These are phyloP conservation scores for Plusia festucae DNA, from an alignment of 2,888 invertebrate species.

Conservation along the genomic window DNA sequence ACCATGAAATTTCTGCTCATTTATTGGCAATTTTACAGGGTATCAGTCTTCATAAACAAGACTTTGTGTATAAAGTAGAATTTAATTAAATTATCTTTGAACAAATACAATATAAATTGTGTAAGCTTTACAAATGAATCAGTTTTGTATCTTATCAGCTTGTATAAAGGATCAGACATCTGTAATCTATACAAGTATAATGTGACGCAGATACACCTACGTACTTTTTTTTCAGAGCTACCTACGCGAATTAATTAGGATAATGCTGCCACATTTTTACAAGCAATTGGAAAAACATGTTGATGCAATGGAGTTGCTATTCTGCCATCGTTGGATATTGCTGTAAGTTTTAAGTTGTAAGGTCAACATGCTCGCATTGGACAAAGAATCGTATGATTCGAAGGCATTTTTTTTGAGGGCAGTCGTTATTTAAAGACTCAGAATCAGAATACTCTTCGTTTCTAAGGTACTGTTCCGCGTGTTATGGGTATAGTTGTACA, in stretches of 20 bases:
- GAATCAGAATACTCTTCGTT: too few relatives aligned
- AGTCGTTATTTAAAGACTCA: too few relatives aligned
- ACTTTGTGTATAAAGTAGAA: not conserved
- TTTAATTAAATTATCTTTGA: not conserved
- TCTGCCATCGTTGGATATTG: constrained; percentile 98
- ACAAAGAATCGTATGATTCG: too few relatives aligned
- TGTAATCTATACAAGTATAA: not conserved
- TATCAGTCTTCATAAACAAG: too few relatives aligned
- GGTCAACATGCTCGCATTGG: too few relatives aligned
- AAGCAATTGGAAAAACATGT: constrained; percentile 94
- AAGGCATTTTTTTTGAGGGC: not conserved
- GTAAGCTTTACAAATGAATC: constrained; percentile 1
- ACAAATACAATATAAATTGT: not conserved
- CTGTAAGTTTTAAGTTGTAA: constrained; percentile 91
- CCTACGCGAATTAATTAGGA: constrained; percentile 95
- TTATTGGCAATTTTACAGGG: not conserved
- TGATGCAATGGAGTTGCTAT: constrained; percentile 96
- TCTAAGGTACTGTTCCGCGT: too few relatives aligned
- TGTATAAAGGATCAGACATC: not conserved
- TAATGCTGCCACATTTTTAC: constrained; percentile 97
- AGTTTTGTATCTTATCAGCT: not conserved
- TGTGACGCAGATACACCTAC: constrained; percentile 29
- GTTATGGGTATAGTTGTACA: not conserved
- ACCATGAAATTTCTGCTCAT: not conserved
- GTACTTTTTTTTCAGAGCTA: constrained; percentile 89